Evolutionary conservation across 2,113 vertebrate genomes (phyloP).

Genomic region (Mystacornis crossleyi): DNA sequence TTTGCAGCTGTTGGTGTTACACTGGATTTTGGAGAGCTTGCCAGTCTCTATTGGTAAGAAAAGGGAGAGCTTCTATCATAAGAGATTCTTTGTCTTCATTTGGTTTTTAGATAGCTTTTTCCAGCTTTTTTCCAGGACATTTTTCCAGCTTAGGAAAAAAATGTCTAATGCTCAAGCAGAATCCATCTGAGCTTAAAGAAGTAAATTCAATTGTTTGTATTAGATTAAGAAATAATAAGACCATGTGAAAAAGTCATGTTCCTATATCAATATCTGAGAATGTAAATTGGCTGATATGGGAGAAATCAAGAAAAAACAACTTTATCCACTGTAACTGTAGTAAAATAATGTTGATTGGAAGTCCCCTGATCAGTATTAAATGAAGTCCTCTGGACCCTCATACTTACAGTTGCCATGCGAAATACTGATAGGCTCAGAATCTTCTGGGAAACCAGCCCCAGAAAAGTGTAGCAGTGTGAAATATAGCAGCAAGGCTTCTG

Average conservation of each 20-base stretch:
- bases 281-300: background rate
- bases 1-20: background rate
- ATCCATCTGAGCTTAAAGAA: background rate
- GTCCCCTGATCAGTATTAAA: background rate
- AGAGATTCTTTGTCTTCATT: background rate
- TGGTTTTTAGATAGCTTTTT: background rate
- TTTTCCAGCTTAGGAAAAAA: background rate
- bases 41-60: background rate
- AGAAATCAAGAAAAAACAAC: background rate
- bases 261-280: background rate
- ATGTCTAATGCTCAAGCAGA: background rate
- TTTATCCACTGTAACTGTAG: background rate
- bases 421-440: slow-evolving; percentile 98
- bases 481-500: slow-evolving; percentile 97
- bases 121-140: no score
- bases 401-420: slow-evolving; percentile 99
- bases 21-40: background rate
- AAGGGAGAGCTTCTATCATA: background rate
- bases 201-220: background rate
- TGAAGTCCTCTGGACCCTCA: background rate
- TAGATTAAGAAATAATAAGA: background rate
- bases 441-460: slow-evolving; percentile 97
- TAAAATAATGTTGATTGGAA: background rate
- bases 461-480: slow-evolving; percentile 92
- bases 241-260: rapidly evolving